Evolutionary conservation across 2,888 invertebrate species (phyloP).

Genomic region (Syrista parreyssii): DNA sequence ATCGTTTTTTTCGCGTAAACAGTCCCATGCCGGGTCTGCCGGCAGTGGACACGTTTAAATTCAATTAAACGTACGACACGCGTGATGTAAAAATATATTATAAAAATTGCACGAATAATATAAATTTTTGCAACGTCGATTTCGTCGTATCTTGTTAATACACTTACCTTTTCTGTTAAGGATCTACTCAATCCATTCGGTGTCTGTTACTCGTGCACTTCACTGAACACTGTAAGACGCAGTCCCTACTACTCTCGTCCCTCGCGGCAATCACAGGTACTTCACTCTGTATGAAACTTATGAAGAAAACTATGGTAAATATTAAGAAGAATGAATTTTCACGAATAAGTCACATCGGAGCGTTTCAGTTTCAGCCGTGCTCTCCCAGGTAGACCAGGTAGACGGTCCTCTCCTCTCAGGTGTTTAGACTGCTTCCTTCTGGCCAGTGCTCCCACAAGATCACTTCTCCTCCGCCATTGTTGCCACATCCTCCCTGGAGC

Average conservation of each 20-base stretch:
- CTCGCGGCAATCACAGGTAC: neutral
- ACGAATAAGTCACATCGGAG: neutral
- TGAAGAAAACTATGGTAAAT: neutral
- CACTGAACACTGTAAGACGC: neutral
- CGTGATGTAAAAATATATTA: neutral
- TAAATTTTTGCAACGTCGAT: neutral
- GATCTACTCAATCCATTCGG: neutral
- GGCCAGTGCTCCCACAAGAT: constrained; percentile 38
- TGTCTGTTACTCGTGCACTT: neutral
- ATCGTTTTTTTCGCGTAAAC: neutral
- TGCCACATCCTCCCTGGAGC: constrained; percentile 55
- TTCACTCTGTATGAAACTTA: neutral
- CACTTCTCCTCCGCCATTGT: constrained; percentile 42
- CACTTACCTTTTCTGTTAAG: neutral
- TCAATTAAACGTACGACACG: neutral
- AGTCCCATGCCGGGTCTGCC: neutral
- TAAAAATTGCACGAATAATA: neutral
- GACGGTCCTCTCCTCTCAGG: constrained; percentile 29
- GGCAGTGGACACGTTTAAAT: neutral
- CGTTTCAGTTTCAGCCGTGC: neutral
- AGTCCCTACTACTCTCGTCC: neutral
- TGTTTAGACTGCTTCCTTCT: constrained; percentile 35
- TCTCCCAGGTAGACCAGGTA: neutral
- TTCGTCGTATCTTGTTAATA: neutral
- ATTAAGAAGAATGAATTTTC: neutral